Conservation (phyloP, 2,113 vertebrate species). For the Pao palembangensis region DNA sequence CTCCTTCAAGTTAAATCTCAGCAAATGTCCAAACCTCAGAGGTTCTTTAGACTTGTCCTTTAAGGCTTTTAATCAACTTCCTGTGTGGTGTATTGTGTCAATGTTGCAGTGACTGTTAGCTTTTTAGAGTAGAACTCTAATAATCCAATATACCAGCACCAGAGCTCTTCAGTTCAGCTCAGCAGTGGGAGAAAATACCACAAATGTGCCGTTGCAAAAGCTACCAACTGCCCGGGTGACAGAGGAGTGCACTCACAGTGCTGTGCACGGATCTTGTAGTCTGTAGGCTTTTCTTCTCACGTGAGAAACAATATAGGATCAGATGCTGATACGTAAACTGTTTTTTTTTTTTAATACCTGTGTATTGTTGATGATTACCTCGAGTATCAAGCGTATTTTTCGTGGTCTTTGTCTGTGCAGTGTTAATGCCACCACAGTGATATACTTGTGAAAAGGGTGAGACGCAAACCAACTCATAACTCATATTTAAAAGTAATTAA, state of each 20-base stretch:
- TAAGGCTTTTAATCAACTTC: background rate
- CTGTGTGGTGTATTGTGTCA: slow-evolving; percentile 7
- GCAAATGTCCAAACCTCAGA: background rate
- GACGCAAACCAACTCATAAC: too few species aligned
- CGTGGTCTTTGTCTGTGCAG: too few species aligned
- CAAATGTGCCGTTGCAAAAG: slow-evolving; percentile 50
- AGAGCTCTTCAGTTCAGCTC: background rate
- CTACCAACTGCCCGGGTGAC: slow-evolving; percentile 56
- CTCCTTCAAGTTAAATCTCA: too few species aligned
- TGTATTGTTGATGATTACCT: too few species aligned
- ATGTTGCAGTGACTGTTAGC: slow-evolving; percentile 35
- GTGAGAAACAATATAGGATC: too few species aligned
- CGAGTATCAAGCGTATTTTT: too few species aligned
- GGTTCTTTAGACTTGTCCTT: background rate
- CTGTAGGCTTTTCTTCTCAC: too few species aligned
- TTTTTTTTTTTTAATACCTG: too few species aligned
- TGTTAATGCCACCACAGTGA: too few species aligned
- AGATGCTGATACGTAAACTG: too few species aligned
- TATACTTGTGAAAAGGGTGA: too few species aligned
- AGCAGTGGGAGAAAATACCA: slow-evolving; percentile 17
- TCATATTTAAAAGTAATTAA: too few species aligned
- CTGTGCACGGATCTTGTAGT: background rate
- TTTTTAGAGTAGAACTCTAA: slow-evolving; percentile 6
- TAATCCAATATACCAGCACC: slow-evolving; percentile 10
- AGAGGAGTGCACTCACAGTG: slow-evolving; percentile 1